phyloP scores from a whole-genome alignment of 2,113 vertebrate genomes.

The Eubucco bourcierii region DNA sequence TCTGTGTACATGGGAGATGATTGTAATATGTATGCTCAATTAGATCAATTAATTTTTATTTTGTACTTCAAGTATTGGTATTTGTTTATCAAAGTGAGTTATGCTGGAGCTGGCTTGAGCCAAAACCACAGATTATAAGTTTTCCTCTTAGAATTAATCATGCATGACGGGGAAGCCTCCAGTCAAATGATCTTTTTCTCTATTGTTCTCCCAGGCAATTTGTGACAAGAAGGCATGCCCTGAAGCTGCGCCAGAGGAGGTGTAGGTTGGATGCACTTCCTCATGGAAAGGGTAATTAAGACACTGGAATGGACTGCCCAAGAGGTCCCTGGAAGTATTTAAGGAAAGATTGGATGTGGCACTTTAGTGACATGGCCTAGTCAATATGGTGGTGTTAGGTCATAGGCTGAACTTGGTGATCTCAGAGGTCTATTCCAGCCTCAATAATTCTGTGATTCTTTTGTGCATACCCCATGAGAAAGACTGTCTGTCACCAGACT shows the following conservation, averaged over 20 bases:
- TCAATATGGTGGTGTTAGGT: no score
- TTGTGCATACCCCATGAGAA: neutral
- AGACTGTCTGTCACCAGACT: neutral
- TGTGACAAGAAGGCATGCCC: no score
- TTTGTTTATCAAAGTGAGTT: neutral
- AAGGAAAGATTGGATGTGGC: no score
- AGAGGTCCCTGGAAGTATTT: no score
- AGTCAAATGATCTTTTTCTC: neutral
- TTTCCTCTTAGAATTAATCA: neutral
- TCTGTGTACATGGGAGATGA: accelerated
- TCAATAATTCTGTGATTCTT: no score
- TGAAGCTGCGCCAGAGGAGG: no score
- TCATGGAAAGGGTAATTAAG: no score
- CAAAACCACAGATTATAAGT: neutral
- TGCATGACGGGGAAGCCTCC: accelerated
- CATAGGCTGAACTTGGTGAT: no score
- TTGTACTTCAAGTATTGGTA: neutral
- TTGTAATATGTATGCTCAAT: neutral
- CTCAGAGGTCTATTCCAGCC: no score
- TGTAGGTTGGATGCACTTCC: no score
- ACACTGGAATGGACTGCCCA: no score
- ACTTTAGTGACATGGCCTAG: no score
- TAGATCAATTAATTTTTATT: neutral
- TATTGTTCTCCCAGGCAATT: neutral
- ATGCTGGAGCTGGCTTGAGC: neutral